Evolutionary conservation across 2,113 vertebrate genomes (phyloP), one percentile per base, ranked within the genome.

Genomic region (Lota lota): DNA sequence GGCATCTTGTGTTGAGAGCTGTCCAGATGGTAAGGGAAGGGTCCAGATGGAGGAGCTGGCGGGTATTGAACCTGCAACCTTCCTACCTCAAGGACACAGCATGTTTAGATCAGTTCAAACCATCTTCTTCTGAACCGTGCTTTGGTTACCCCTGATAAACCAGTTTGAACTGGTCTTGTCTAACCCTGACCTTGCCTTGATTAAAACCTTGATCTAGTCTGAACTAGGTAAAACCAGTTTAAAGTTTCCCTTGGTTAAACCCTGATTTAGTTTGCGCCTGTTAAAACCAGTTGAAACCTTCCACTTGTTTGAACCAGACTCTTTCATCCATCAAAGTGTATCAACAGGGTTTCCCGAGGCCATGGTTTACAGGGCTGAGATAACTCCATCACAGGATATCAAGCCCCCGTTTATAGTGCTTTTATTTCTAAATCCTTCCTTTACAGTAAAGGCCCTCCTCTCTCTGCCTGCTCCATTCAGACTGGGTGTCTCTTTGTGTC

Each of bases 51-150:
- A 40, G 36, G 36, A 40, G 36, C 36, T 40, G 36, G 36, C 36
- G 7, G 36, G 36, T 40, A 40, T 40, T 5, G 7, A 40, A 40
- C 36, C 36, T 40, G 36, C 11, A 14, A 59, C 53, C 17, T 66
- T 78, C 78, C 40, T 63, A 61, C 82, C 79, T 84, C 79, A 79
- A 86, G 85, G 81, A 73, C 79, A 74, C 40, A 3, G 8, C 36
- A 61, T 70, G 83, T 80, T 58, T 58, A 20, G 18, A 40, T 5
- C 36, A 40, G 36, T 80, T 54, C 15, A 54, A 54, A 54, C 18
- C 53, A 17, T 1, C 53, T 14, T 40, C 6, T 1, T 40, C 36
- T 40, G 36, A 40, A 40, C 36, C 5, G 36, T 40, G 36, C 36
- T 40, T 40, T 10, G 7, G 36, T 40, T 40, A 40, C 5, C 36